Evolutionary conservation across 1,140 invertebrate genomes (phyloP).

Genomic region (Drosophila lini): DNA sequence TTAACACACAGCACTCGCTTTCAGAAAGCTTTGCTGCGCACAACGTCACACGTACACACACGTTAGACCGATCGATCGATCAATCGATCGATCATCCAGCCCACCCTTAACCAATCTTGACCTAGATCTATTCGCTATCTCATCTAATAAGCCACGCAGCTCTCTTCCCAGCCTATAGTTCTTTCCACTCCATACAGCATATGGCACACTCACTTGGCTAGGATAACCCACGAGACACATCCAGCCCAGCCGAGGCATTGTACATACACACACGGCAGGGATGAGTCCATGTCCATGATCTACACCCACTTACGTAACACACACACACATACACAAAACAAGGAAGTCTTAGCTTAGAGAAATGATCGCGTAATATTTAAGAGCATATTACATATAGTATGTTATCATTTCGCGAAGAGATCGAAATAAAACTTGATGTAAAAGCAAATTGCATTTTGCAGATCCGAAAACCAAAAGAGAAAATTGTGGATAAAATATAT

Average conservation of each 20-base stretch:
- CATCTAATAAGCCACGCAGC: slow-evolving; percentile 15
- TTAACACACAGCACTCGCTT: slow-evolving; percentile 32
- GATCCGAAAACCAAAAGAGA: slow-evolving; percentile 33
- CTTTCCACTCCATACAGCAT: slow-evolving; percentile 9
- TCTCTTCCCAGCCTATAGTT: slow-evolving; percentile 20
- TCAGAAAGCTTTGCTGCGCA: slow-evolving; percentile 48
- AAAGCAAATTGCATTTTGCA: slow-evolving; percentile 70
- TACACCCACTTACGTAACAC: background rate
- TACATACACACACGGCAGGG: slow-evolving; percentile 44
- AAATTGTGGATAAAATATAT: slow-evolving; percentile 71
- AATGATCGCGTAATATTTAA: slow-evolving; percentile 60
- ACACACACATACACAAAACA: slow-evolving; percentile 15
- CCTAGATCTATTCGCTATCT: slow-evolving; percentile 32
- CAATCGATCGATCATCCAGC: slow-evolving; percentile 28
- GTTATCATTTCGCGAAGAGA: slow-evolving; percentile 62
- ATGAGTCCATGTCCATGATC: slow-evolving; percentile 1
- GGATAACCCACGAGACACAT: slow-evolving; percentile 15
- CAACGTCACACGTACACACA: slow-evolving; percentile 10
- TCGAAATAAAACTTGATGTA: slow-evolving; percentile 56
- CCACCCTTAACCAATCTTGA: slow-evolving; percentile 52
- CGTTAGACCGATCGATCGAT: slow-evolving; percentile 12
- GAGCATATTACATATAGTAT: slow-evolving; percentile 52
- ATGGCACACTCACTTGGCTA: slow-evolving; percentile 8
- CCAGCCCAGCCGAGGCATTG: slow-evolving; percentile 25
- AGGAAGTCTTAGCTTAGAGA: slow-evolving; percentile 45